Conservation (phyloP, 2,888 invertebrate species). For the Tenthredo amoena region DNA sequence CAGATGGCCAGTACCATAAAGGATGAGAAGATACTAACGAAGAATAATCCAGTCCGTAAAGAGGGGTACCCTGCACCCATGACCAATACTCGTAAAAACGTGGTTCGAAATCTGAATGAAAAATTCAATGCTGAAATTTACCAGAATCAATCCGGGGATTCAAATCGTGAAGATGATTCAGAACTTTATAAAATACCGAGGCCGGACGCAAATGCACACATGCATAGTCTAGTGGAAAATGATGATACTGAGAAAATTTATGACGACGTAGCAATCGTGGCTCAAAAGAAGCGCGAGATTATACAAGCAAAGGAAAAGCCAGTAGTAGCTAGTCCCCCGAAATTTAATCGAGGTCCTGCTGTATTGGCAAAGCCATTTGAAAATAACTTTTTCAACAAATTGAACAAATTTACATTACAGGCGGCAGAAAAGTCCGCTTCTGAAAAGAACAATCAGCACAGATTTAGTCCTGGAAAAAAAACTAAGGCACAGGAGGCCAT, state of each 20-base stretch:
- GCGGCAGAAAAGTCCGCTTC: background rate
- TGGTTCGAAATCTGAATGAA: background rate
- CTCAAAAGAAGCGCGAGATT: constrained; percentile 59
- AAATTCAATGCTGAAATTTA: constrained; percentile 10
- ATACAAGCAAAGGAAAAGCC: constrained; percentile 53
- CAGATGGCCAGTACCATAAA: background rate
- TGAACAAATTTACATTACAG: background rate
- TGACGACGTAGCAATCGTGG: constrained; percentile 71
- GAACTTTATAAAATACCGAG: constrained; percentile 72
- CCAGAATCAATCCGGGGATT: background rate
- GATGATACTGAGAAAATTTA: constrained; percentile 67
- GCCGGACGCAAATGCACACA: constrained; percentile 52
- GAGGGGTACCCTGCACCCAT: background rate
- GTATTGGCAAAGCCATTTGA: background rate
- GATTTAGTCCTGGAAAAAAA: constrained; percentile 10
- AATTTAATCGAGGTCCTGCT: background rate
- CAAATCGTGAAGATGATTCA: constrained; percentile 56
- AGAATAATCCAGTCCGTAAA: background rate
- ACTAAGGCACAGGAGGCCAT: background rate
- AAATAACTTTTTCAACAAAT: background rate
- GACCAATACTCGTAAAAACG: background rate
- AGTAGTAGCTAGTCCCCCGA: constrained; percentile 56
- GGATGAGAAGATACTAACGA: background rate
- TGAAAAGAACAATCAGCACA: background rate
- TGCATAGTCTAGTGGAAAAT: constrained; percentile 46